Conservation (phyloP, 2,113 vertebrate genomes). For the Scomber colias region DNA sequence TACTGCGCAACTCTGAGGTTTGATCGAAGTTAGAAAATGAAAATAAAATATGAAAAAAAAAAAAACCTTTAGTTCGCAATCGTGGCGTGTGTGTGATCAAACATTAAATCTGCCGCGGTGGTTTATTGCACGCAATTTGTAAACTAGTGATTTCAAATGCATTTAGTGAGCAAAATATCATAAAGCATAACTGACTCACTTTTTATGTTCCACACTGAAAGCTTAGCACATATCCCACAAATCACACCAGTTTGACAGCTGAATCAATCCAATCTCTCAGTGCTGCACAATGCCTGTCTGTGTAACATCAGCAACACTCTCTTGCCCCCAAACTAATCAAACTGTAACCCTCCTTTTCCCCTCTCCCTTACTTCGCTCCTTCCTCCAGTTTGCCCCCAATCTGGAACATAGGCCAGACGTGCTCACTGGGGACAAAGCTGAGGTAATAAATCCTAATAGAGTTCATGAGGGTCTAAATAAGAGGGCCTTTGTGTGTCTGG, state of each 20-base stretch:
- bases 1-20: neutral
- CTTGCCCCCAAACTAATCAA: constrained; percentile 49
- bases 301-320: constrained; percentile 50
- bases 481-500: constrained; percentile 69
- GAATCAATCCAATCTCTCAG: constrained; percentile 35
- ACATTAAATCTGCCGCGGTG: neutral
- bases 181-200: constrained; percentile 9
- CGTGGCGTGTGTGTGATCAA: rapidly evolving
- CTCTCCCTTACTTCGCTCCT: constrained; percentile 41
- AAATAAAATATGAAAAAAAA: neutral
- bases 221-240: constrained; percentile 28
- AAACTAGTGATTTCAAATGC: neutral
- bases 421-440: constrained; percentile 69
- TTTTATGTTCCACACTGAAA: neutral
- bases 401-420: constrained; percentile 57
- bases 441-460: constrained; percentile 76
- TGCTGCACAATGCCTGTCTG: constrained; percentile 33
- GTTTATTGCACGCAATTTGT: neutral
- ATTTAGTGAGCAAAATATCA: neutral
- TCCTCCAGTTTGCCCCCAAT: constrained; percentile 52
- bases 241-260: constrained; percentile 2
- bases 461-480: constrained; percentile 75
- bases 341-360: constrained; percentile 38
- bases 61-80: neutral
- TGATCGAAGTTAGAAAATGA: neutral